These are phyloP conservation scores for Chymomyza procnemis DNA, from an alignment of 2,888 invertebrate species.

Conservation along the genomic window DNA sequence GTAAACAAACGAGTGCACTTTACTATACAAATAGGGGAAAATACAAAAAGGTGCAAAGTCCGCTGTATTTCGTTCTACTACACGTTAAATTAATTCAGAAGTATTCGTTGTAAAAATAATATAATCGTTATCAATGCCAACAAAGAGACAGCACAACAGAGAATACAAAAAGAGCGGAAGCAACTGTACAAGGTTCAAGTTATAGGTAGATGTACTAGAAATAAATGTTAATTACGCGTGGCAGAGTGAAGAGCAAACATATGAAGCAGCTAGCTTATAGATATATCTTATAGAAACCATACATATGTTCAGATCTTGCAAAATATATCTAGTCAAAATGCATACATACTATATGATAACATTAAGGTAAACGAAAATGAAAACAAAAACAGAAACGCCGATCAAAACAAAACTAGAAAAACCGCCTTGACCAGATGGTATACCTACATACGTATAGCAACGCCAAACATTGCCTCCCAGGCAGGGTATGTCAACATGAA, in stretches of 20 bases:
- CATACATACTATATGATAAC: background rate
- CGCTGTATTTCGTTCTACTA: background rate
- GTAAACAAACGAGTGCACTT: background rate
- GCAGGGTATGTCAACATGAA: slow-evolving; percentile 35
- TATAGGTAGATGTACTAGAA: background rate
- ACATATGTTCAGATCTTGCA: background rate
- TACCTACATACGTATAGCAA: slow-evolving; percentile 17
- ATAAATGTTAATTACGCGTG: background rate
- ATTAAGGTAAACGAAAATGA: background rate
- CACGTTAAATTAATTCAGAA: background rate
- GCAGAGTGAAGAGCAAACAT: too few species aligned
- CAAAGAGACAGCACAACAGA: background rate
- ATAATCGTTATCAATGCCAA: background rate
- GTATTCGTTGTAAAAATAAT: background rate
- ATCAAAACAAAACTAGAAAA: slow-evolving; percentile 69
- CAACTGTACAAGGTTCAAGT: background rate
- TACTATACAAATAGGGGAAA: background rate
- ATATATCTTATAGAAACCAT: too few species aligned
- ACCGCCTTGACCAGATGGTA: slow-evolving; percentile 44
- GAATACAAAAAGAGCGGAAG: background rate
- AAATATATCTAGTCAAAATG: background rate
- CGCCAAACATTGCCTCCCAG: slow-evolving; percentile 26
- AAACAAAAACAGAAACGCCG: slow-evolving; percentile 40
- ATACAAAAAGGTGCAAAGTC: slow-evolving; percentile 14
- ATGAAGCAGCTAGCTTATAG: too few species aligned